Evolutionary conservation across 2,113 vertebrate genomes (phyloP), one percentile per base, ranked within the genome.

Genomic region (Grammomys dolichurus): DNA sequence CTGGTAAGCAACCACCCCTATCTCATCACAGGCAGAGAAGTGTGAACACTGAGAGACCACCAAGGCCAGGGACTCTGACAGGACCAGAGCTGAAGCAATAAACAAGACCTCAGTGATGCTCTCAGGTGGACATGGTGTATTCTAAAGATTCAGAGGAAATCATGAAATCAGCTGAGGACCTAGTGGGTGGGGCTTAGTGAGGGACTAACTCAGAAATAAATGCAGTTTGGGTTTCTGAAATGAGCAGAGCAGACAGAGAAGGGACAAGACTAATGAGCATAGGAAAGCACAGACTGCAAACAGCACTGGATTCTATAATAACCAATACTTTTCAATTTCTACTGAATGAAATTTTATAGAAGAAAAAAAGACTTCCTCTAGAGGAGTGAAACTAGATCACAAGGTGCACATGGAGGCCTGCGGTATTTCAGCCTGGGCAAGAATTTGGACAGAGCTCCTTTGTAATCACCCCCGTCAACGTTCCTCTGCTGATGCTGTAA

Each of bases 321-420:
- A 70, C 26, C 36, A 84, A 51, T 51, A 72, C 89, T 75, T 78
- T 43, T 87, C 75, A 89, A 89, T 48, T 89, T 58, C 51, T 12
- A 67, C 10, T 40, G 51, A 76, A 86, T 81, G 31, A 73, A 69
- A 65, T 31, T 87, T 48, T 87, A 93, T 36, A 87, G 89, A 60
- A 76, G 86, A 87, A 46, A 92, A 88, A 88, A 80, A 89, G 14
- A 26, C 36, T 56, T 88, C 43, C 72, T 63, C 16, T 86, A 80
- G 5, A 87, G 85, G 4, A 76, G 12, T 70, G 56, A 90, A 88
- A 90, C 91, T 20, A 20, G 63, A 77, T 77, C 67, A 91, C 72
- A 65, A 87, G 60, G 76, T 17, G 9, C 4, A 56, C 17, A 56
- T 4, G 69, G 51, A 67, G n/a, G 85, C 60, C 12, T 31, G 76